Percentiles rank a stretch among this genome's conserved stretches.
Conservation (phyloP, 1,140 invertebrate species). For the Aphis craccivora region DNA sequence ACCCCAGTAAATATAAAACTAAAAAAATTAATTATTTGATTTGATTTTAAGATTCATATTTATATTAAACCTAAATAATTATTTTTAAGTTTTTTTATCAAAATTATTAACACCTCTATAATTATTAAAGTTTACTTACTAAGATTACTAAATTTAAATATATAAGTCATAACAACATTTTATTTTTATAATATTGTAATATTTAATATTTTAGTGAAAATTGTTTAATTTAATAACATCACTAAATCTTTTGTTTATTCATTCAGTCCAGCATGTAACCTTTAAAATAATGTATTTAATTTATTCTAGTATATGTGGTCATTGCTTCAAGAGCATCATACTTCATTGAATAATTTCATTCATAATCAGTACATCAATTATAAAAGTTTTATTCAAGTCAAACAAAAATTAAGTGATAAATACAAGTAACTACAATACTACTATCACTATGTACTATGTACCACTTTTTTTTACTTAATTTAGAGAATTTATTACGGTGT, state of each 20-base stretch:
- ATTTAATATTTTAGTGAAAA: too few species aligned
- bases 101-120: too few species aligned
- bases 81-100: too few species aligned
- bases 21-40: too few species aligned
- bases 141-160: too few species aligned
- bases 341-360: not conserved
- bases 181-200: too few species aligned
- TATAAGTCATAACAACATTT: not conserved
- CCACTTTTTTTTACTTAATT: not conserved
- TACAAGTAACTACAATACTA: constrained; percentile 7
- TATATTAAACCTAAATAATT: too few species aligned
- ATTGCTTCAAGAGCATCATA: constrained; percentile 40
- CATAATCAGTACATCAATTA: constrained; percentile 24
- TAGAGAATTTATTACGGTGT: not conserved
- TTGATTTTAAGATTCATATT: too few species aligned
- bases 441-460: too few species aligned
- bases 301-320: constrained; percentile 41
- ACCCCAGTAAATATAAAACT: too few species aligned
- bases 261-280: not conserved
- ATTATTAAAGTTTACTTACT: too few species aligned
- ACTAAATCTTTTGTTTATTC: not conserved
- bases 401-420: constrained; percentile 21
- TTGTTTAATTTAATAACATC: too few species aligned
- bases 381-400: constrained; percentile 40
- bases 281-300: not conserved